phyloP scores from a whole-genome alignment of 2,797 vertebrate genomes.

The Simalia tracyae region DNA sequence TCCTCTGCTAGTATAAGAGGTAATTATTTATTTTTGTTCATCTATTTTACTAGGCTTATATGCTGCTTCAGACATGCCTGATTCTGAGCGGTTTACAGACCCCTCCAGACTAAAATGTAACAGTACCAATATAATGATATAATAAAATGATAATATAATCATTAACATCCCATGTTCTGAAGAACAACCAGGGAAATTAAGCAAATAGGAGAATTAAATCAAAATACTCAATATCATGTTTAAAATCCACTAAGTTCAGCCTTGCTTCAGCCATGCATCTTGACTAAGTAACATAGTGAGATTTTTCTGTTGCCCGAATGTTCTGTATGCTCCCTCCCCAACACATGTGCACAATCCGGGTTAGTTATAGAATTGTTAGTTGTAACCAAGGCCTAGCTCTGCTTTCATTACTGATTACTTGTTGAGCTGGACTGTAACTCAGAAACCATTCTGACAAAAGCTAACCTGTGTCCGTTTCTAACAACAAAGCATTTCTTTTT shows the following conservation, averaged over 20 bases:
- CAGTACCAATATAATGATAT: not conserved
- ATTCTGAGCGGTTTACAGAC: too few relatives aligned
- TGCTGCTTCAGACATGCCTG: not conserved
- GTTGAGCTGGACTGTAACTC: constrained; percentile 10
- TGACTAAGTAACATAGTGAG: not conserved
- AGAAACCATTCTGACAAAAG: constrained; percentile 24
- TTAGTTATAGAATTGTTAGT: constrained; percentile 16
- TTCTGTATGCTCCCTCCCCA: not conserved
- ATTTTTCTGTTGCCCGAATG: not conserved
- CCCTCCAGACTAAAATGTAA: not conserved
- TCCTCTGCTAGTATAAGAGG: not conserved
- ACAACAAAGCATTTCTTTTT: constrained; percentile 27
- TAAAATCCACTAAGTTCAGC: not conserved
- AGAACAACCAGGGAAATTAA: not conserved
- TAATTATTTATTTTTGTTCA: not conserved
- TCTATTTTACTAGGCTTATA: not conserved
- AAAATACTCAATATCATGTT: not conserved
- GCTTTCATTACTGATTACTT: constrained; percentile 7
- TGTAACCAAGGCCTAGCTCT: constrained; percentile 25
- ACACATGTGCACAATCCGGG: not conserved
- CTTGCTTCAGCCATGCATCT: not conserved
- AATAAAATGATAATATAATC: not conserved
- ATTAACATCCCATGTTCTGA: not conserved
- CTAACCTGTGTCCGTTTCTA: constrained; percentile 8
- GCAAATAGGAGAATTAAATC: not conserved